A percentile compares a stretch with the other conserved stretches of the same genome.
Evolutionary conservation across 2,888 invertebrate species (phyloP).

Genomic region (Abrostola triplasia): DNA sequence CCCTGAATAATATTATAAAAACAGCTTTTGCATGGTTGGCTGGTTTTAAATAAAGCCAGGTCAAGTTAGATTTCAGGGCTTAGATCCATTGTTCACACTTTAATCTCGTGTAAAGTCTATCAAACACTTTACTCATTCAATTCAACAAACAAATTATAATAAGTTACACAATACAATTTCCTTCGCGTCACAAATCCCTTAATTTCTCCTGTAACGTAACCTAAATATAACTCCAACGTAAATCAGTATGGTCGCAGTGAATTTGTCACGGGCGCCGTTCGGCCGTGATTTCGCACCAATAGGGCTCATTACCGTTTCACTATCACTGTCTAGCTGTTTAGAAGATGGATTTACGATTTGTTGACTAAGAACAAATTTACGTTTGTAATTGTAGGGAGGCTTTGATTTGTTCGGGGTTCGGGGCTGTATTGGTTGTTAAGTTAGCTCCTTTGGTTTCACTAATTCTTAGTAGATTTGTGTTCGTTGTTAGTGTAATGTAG

Average conservation of each 20-base stretch:
- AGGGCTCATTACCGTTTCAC: slow-evolving; percentile 73
- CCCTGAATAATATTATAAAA: no score
- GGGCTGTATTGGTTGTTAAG: not conserved
- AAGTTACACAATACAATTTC: no score
- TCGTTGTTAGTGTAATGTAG: not conserved
- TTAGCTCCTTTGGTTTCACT: not conserved
- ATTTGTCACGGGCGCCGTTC: slow-evolving; percentile 66
- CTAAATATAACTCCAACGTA: slow-evolving; percentile 43
- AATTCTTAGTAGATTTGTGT: no score
- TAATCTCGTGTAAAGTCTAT: no score
- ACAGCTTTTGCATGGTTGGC: no score
- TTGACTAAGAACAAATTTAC: slow-evolving; percentile 60
- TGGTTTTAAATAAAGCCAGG: no score
- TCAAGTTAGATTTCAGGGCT: no score
- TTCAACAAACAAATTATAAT: no score
- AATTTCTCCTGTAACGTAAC: slow-evolving; percentile 20
- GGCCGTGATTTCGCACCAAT: slow-evolving; percentile 77
- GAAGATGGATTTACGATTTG: slow-evolving; percentile 64
- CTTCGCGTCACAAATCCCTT: not conserved
- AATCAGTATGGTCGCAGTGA: slow-evolving; percentile 62
- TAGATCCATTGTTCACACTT: no score
- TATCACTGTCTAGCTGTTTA: slow-evolving; percentile 61
- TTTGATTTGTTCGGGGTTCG: slow-evolving; percentile 11
- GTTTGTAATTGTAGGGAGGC: slow-evolving; percentile 37
- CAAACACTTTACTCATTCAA: no score